Evolutionary conservation across 2,888 invertebrate genomes (phyloP).

Genomic region (Drosophila melanocephala): DNA sequence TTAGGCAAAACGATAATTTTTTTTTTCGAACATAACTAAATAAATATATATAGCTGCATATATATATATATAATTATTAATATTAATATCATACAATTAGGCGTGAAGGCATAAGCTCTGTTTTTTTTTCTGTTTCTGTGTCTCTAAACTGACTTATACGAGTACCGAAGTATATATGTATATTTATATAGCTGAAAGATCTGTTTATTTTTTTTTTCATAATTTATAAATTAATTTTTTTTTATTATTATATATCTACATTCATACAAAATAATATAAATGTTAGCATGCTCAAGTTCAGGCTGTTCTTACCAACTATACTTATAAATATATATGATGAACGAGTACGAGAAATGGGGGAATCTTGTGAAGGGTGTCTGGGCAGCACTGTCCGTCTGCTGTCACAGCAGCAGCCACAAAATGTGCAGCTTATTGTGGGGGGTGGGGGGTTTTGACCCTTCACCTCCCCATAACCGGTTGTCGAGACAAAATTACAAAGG

Average conservation of each 20-base stretch:
- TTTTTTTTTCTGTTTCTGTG: conserved; percentile 69
- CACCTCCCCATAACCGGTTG: conserved; percentile 28
- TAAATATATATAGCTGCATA: conserved; percentile 31
- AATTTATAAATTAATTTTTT: conserved; percentile 70
- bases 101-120: conserved; percentile 65
- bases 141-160: conserved; percentile 68
- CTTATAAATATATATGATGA: conserved; percentile 29
- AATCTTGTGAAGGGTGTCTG: conserved; percentile 11
- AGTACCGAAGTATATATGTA: conserved; percentile 41
- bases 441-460: conserved; percentile 18
- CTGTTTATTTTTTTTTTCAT: conserved; percentile 72
- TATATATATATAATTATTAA: conserved; percentile 24
- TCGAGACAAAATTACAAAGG: conserved; percentile 53
- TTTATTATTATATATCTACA: conserved; percentile 39
- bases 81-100: conserved; percentile 47
- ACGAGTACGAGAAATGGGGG: neutral
- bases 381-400: neutral
- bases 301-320: conserved; percentile 66
- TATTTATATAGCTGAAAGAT: conserved; percentile 74
- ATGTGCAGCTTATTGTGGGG: conserved; percentile 35
- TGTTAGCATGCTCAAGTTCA: conserved; percentile 62
- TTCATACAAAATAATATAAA: conserved; percentile 27
- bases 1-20: conserved; percentile 50
- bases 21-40: conserved; percentile 61
- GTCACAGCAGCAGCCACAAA: conserved; percentile 13